phyloP scores from a whole-genome alignment of 2,888 invertebrate genomes.

The Crioceris asparagi region DNA sequence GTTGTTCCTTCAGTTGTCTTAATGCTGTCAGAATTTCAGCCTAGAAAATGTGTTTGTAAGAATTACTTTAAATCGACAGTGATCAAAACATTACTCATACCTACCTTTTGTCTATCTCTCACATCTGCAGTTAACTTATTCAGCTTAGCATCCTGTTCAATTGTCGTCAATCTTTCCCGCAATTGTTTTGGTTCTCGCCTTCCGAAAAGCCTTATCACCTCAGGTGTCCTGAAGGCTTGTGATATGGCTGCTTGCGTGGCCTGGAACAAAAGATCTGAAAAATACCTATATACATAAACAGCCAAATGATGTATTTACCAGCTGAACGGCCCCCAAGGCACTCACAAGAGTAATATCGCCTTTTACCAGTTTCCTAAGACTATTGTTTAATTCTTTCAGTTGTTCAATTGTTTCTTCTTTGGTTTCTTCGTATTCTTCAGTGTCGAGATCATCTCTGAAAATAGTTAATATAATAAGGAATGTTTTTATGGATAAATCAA shows the following conservation, averaged over 20 bases:
- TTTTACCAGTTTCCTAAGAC: conserved; percentile 49
- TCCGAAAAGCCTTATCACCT: conserved; percentile 62
- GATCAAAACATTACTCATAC: background rate
- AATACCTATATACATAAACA: too few relatives aligned
- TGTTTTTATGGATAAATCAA: background rate
- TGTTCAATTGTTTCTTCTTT: conserved; percentile 61
- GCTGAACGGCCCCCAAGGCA: conserved; percentile 52
- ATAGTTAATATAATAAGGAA: background rate
- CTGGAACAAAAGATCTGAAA: conserved; percentile 33
- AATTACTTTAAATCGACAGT: too few relatives aligned
- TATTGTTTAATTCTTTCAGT: conserved; percentile 54
- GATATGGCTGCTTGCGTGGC: conserved; percentile 65
- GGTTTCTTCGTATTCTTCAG: conserved; percentile 55
- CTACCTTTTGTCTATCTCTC: conserved; percentile 44
- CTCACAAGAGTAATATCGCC: conserved; percentile 60
- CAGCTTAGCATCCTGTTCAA: conserved; percentile 51
- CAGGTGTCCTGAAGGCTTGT: conserved; percentile 63
- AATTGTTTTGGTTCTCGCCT: conserved; percentile 56
- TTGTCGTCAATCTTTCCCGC: conserved; percentile 45
- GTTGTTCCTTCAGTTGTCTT: conserved; percentile 42
- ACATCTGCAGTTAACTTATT: conserved; percentile 44
- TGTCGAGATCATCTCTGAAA: conserved; percentile 49
- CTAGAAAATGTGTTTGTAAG: conserved; percentile 24
- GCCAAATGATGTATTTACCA: conserved; percentile 38
- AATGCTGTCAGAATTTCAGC: conserved; percentile 42